Conservation (phyloP, 1,140 invertebrate genomes). For the Euglossa dilemma region DNA sequence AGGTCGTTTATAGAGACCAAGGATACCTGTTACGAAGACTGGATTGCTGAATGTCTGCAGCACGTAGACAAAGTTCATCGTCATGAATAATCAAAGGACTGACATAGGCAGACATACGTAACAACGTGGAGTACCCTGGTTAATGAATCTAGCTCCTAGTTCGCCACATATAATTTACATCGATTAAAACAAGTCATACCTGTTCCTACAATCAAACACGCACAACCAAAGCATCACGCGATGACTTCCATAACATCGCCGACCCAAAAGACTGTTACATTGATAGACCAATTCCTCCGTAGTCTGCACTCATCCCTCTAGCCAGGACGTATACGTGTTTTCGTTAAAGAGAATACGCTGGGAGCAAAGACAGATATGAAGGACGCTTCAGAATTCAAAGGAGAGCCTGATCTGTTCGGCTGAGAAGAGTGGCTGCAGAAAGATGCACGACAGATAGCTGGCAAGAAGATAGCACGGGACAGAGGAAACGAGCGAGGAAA, state of each 20-base stretch:
- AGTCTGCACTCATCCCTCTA: constrained; percentile 5
- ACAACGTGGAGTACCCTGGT: no score
- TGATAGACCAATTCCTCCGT: constrained; percentile 54
- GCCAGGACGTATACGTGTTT: constrained; percentile 40
- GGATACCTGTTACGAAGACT: neutral
- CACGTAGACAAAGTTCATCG: no score
- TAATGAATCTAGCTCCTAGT: no score
- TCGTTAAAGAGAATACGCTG: constrained; percentile 36
- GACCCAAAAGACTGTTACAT: constrained; percentile 32
- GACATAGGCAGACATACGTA: no score
- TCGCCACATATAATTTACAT: no score
- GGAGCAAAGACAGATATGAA: constrained; percentile 48
- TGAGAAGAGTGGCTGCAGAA: constrained; percentile 3
- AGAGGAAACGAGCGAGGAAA: neutral
- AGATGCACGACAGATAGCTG: constrained; percentile 24
- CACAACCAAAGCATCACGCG: no score
- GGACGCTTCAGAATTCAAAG: constrained; percentile 59
- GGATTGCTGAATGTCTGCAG: no score
- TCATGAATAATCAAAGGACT: no score
- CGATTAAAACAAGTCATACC: no score
- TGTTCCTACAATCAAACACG: no score
- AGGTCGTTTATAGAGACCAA: neutral
- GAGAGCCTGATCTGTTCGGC: constrained; percentile 43
- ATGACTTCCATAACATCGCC: neutral
- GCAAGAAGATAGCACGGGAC: neutral